A percentile compares a stretch with the other conserved stretches of the same genome.
Conservation (phyloP, 2,797 vertebrate genomes). For the Zonotrichia albicollis region DNA sequence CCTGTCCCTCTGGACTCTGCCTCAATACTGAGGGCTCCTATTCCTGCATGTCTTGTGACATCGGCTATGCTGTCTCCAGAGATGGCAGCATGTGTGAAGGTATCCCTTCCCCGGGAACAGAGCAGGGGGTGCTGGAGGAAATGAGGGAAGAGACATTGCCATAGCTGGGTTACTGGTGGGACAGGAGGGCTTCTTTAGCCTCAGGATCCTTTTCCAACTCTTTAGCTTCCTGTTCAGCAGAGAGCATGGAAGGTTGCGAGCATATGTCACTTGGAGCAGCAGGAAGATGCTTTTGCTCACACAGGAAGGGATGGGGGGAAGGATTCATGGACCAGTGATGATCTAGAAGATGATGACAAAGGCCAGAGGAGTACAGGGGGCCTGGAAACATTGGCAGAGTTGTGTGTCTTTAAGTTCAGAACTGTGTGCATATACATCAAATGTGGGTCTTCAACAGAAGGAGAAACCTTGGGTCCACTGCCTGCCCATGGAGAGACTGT, state of each 20-base stretch:
- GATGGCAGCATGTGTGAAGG: conserved; percentile 79
- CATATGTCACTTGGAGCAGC: background rate
- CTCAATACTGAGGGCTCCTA: conserved; percentile 86
- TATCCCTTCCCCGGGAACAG: conserved; percentile 8
- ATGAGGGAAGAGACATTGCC: background rate
- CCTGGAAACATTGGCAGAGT: background rate
- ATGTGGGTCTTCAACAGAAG: background rate
- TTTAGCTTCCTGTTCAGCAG: background rate
- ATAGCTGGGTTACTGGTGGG: background rate
- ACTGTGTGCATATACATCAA: background rate
- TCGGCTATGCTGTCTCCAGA: conserved; percentile 79
- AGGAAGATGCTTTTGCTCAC: background rate
- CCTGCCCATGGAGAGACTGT: background rate
- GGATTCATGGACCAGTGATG: background rate
- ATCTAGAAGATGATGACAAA: background rate
- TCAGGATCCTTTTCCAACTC: background rate
- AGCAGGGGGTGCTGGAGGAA: background rate
- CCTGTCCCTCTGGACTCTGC: conserved; percentile 83
- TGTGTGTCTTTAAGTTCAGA: background rate
- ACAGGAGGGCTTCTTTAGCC: background rate
- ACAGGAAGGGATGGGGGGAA: background rate
- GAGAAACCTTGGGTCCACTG: background rate
- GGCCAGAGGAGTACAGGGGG: background rate
- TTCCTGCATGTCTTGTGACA: conserved; percentile 77
- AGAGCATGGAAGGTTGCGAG: background rate